phyloP scores from a whole-genome alignment of 1,140 invertebrate genomes.

The Schlechtendalia chinensis region DNA sequence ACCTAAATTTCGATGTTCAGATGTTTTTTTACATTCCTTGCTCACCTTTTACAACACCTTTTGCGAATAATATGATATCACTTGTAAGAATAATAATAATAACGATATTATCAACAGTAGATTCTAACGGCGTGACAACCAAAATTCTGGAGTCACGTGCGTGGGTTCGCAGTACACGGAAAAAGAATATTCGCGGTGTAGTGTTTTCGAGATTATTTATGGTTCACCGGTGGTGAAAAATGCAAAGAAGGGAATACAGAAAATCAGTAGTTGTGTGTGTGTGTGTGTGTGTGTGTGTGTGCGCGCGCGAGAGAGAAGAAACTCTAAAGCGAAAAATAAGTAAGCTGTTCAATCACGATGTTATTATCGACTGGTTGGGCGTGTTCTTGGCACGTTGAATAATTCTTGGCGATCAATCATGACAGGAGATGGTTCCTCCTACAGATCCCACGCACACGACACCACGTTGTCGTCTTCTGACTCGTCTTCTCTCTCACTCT shows the following conservation, averaged over 20 bases:
- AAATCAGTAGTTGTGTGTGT: not conserved
- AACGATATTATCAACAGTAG: no score
- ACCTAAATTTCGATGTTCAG: no score
- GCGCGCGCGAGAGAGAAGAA: not conserved
- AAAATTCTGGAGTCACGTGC: not conserved
- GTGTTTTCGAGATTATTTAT: slow-evolving; percentile 31
- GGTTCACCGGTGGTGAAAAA: not conserved
- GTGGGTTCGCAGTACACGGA: no score
- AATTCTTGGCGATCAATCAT: slow-evolving; percentile 43
- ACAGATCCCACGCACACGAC: not conserved
- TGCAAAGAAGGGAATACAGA: not conserved
- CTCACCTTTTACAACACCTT: no score
- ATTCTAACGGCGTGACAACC: not conserved
- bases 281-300: not conserved
- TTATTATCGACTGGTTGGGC: slow-evolving; percentile 36
- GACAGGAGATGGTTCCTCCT: slow-evolving; percentile 2
- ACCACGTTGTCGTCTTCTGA: not conserved
- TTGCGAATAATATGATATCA: no score
- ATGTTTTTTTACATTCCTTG: no score
- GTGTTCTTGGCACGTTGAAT: slow-evolving; percentile 44
- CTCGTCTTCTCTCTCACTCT: not conserved
- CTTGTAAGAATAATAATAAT: no score
- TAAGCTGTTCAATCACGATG: slow-evolving; percentile 40
- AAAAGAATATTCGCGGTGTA: not conserved
- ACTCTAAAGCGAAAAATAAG: slow-evolving; percentile 37